These are phyloP conservation scores for Semotilus atromaculatus DNA, from an alignment of 2,797 vertebrate species.

Conservation along the genomic window DNA sequence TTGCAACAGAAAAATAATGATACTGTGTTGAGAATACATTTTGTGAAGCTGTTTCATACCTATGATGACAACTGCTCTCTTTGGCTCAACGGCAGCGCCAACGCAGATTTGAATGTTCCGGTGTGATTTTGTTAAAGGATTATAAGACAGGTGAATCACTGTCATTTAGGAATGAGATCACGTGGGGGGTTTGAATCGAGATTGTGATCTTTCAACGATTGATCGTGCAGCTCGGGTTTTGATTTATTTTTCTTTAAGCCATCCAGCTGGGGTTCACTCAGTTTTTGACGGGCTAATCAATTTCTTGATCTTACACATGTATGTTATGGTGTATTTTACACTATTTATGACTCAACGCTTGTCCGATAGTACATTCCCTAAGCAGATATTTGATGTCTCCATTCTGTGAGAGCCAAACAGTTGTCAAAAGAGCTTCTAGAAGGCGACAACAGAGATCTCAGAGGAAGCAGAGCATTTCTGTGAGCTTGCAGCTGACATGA, in stretches of 20 bases:
- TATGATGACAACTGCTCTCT: too few species aligned
- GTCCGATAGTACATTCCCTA: neutral
- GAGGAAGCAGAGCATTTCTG: neutral
- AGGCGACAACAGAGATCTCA: neutral
- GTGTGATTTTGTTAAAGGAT: too few species aligned
- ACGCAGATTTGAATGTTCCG: too few species aligned
- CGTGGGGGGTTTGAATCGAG: too few species aligned
- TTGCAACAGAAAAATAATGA: too few species aligned
- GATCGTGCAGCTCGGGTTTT: too few species aligned
- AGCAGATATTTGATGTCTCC: slow-evolving; percentile 17
- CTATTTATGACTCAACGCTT: slow-evolving; percentile 2
- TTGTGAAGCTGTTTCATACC: too few species aligned
- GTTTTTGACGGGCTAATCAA: neutral
- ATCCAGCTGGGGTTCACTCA: neutral
- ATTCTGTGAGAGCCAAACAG: slow-evolving; percentile 12
- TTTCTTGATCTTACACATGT: neutral
- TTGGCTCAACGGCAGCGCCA: too few species aligned
- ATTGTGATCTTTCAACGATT: too few species aligned
- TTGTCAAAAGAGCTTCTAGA: slow-evolving; percentile 15
- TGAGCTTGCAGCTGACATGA: neutral
- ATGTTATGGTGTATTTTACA: neutral
- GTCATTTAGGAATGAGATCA: too few species aligned
- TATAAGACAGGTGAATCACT: too few species aligned
- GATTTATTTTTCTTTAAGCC: neutral
- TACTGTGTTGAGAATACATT: too few species aligned